Conservation (phyloP, 1,140 invertebrate genomes). For the Ooceraea biroi region DNA sequence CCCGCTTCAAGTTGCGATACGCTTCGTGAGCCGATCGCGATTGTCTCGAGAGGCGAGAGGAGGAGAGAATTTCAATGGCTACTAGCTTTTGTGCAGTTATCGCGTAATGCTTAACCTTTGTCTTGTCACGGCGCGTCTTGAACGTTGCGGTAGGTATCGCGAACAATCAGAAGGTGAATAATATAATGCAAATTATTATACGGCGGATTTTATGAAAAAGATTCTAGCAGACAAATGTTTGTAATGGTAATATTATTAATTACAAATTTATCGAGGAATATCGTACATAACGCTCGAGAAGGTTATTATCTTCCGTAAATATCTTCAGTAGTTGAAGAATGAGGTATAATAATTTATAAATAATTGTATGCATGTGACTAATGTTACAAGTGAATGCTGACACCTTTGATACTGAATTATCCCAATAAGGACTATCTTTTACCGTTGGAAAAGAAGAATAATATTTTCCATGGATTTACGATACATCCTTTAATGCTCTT, state of each 20-base stretch:
- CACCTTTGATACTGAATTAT: not conserved
- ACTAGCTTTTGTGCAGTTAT: constrained; percentile 31
- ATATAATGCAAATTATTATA: not conserved
- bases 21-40: constrained; percentile 46
- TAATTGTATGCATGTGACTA: not conserved
- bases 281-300: too few relatives aligned
- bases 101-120: constrained; percentile 38
- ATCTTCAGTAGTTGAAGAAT: too few relatives aligned
- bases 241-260: too few relatives aligned
- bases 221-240: too few relatives aligned
- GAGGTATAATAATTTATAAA: too few relatives aligned
- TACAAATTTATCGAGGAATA: too few relatives aligned
- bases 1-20: constrained; percentile 52
- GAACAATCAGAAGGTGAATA: not conserved
- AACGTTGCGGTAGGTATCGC: not conserved
- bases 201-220: too few relatives aligned
- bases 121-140: not conserved
- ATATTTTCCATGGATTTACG: not conserved
- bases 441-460: not conserved
- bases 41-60: constrained; percentile 45
- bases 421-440: not conserved
- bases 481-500: not conserved
- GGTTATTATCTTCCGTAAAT: too few relatives aligned
- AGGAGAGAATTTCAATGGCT: constrained; percentile 48
- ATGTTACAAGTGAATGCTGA: not conserved